These are phyloP conservation scores for Erpornis zantholeuca DNA, from an alignment of 2,113 vertebrate genomes.

Conservation along the genomic window DNA sequence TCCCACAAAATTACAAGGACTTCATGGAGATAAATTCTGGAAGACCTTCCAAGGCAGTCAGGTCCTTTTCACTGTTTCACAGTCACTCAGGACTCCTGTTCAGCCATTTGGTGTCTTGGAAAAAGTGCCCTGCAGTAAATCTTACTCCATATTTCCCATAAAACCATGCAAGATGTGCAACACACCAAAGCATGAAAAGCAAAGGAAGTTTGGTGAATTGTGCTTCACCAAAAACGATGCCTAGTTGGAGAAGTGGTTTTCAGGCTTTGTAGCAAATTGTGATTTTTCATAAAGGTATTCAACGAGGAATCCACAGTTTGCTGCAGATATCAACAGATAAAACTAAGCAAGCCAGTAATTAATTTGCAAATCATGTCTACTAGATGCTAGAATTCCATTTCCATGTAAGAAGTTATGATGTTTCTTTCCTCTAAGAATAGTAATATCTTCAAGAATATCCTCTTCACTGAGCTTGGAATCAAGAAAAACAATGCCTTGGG, in stretches of 20 bases:
- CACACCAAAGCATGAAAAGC: background rate
- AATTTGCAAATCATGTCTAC: background rate
- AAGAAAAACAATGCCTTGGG: background rate
- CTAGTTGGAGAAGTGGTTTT: background rate
- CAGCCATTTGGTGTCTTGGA: background rate
- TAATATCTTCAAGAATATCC: background rate
- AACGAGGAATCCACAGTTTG: background rate
- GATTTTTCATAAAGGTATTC: background rate
- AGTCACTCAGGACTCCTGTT: background rate
- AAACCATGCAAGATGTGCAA: background rate
- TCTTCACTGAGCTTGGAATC: background rate
- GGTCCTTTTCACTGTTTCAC: background rate
- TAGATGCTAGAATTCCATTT: background rate
- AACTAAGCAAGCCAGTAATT: background rate
- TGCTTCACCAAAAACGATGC: background rate
- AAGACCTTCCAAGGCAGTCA: background rate
- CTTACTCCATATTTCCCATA: background rate
- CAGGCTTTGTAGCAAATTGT: background rate
- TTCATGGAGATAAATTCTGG: background rate
- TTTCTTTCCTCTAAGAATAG: background rate
- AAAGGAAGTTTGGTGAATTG: background rate
- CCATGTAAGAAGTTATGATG: accelerated
- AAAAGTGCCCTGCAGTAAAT: background rate
- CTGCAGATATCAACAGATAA: background rate
- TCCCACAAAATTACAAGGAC: background rate